A percentile compares a stretch with the other conserved stretches of the same genome.
Conservation (phyloP, 2,797 vertebrate genomes). For the Mormyrus proboscirostris region DNA sequence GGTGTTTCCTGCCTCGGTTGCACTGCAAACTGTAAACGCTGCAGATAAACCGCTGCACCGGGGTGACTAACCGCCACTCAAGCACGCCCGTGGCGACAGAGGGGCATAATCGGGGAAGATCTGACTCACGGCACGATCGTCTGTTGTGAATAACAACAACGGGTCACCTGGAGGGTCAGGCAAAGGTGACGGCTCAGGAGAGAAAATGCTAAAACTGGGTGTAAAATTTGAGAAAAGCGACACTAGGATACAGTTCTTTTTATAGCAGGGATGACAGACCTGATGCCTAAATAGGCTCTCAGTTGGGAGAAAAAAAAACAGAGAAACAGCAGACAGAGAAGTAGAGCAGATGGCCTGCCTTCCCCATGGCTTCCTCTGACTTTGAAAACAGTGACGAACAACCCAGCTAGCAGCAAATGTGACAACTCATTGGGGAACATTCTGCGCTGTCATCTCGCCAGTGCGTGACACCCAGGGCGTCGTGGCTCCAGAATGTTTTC, state of each 20-base stretch:
- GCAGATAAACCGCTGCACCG: neutral
- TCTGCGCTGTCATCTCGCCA: neutral
- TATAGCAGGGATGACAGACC: neutral
- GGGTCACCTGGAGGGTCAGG: neutral
- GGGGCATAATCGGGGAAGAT: neutral
- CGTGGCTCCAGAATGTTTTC: neutral
- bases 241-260: neutral
- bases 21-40: neutral
- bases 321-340: neutral
- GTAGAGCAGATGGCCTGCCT: neutral
- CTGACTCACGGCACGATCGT: neutral
- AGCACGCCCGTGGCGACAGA: neutral
- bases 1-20: neutral
- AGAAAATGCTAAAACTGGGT: neutral
- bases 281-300: neutral
- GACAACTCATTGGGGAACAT: neutral
- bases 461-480: neutral
- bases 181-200: neutral
- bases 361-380: conserved; percentile 6
- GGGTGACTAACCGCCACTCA: neutral
- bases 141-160: neutral
- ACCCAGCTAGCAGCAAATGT: neutral
- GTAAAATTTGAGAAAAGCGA: neutral
- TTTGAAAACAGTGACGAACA: conserved; percentile 8
- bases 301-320: neutral